Evolutionary conservation across 2,888 invertebrate genomes (phyloP).

Genomic region (Lissocephala sabroskyi): DNA sequence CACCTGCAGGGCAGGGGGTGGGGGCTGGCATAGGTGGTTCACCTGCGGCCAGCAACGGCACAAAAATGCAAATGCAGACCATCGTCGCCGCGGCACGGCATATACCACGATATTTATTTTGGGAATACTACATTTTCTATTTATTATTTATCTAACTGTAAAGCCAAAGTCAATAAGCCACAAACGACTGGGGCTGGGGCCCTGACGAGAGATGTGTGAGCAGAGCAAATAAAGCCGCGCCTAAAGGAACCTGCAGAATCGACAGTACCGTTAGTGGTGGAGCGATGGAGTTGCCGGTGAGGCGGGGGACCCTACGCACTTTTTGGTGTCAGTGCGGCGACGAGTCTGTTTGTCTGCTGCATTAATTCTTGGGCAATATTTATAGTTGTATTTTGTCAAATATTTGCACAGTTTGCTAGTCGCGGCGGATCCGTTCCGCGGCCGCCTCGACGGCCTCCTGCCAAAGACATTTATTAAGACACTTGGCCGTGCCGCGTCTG

Average conservation of each 20-base stretch:
- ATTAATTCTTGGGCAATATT: slow-evolving; percentile 66
- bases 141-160: slow-evolving; percentile 56
- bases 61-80: not conserved
- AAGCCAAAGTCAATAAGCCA: slow-evolving; percentile 44
- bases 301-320: slow-evolving; percentile 46
- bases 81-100: slow-evolving; percentile 11
- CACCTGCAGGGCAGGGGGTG: no score
- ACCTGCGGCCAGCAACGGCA: no score
- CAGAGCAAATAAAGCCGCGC: slow-evolving; percentile 8
- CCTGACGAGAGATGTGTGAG: slow-evolving; percentile 37
- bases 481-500: slow-evolving; percentile 10
- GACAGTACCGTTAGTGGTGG: not conserved
- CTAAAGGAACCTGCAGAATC: not conserved
- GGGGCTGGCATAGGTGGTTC: no score
- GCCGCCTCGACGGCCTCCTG: no score
- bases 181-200: slow-evolving; percentile 4
- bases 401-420: slow-evolving; percentile 66
- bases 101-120: slow-evolving; percentile 64
- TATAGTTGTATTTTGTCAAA: slow-evolving; percentile 67
- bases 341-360: slow-evolving; percentile 26
- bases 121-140: slow-evolving; percentile 57
- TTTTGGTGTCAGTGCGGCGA: slow-evolving; percentile 55
- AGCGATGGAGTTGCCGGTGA: not conserved
- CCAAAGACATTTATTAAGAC: slow-evolving; percentile 62
- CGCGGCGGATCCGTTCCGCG: no score